phyloP scores from a whole-genome alignment of 2,888 invertebrate species.

The Rhagonycha lutea region DNA sequence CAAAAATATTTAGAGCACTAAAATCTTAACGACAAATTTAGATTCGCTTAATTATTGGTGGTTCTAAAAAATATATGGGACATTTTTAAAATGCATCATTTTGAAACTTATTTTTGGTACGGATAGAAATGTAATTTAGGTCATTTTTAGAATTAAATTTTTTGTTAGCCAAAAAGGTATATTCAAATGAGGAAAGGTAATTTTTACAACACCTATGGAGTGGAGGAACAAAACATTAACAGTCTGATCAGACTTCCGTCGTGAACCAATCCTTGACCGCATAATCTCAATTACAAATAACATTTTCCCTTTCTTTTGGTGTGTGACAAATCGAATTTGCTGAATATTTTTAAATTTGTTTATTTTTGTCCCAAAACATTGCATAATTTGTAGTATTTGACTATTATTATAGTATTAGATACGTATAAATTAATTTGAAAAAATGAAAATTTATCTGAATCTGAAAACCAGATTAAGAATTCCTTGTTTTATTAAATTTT shows the following conservation, averaged over 20 bases:
- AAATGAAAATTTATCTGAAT: neutral
- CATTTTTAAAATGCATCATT: too few relatives aligned
- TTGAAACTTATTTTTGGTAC: too few relatives aligned
- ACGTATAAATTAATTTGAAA: neutral
- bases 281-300: slow-evolving; percentile 48
- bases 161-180: neutral
- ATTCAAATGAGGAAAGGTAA: neutral
- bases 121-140: too few relatives aligned
- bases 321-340: slow-evolving; percentile 26
- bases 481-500: too few relatives aligned
- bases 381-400: neutral
- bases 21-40: neutral
- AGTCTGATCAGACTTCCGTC: slow-evolving; percentile 32
- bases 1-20: neutral
- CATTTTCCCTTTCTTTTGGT: slow-evolving; percentile 19
- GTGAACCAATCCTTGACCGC: slow-evolving; percentile 46
- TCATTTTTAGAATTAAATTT: neutral
- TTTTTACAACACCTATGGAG: neutral
- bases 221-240: slow-evolving; percentile 25
- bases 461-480: too few relatives aligned
- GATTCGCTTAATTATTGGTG: too few relatives aligned
- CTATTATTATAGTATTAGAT: neutral
- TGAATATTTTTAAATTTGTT: neutral
- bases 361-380: neutral
- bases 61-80: too few relatives aligned